A percentile compares a stretch with the other conserved stretches of the same genome.
phyloP scores from a whole-genome alignment of 2,888 invertebrate genomes.

The Tenthredo livida region DNA sequence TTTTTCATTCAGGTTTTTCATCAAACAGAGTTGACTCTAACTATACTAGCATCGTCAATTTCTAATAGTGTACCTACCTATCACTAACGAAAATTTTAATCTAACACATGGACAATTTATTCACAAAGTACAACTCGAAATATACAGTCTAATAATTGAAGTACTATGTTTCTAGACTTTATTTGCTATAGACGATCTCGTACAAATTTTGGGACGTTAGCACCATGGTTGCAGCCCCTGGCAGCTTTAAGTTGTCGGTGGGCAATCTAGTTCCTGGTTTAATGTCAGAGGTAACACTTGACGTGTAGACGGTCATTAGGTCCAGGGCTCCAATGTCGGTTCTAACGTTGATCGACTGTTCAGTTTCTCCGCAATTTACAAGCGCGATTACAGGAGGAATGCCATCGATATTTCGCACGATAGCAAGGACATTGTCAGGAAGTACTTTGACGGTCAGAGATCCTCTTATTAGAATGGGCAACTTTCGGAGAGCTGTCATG shows the following conservation, averaged over 20 bases:
- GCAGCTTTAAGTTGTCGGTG: constrained; percentile 60
- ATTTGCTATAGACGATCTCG: neutral
- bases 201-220: constrained; percentile 53
- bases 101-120: neutral
- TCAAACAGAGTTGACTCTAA: neutral
- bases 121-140: too few species aligned
- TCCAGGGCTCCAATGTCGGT: constrained; percentile 64
- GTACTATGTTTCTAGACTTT: neutral
- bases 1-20: too few species aligned
- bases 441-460: constrained; percentile 69
- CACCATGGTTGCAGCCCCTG: constrained; percentile 66
- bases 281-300: constrained; percentile 64
- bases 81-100: neutral
- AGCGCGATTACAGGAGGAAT: constrained; percentile 62
- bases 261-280: constrained; percentile 51
- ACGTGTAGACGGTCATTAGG: constrained; percentile 61
- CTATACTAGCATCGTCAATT: neutral
- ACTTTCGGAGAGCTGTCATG: constrained; percentile 79
- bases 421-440: constrained; percentile 61
- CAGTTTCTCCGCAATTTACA: constrained; percentile 64
- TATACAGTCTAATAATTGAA: neutral
- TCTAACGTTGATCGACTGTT: constrained; percentile 62
- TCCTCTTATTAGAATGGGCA: constrained; percentile 78
- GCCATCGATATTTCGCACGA: constrained; percentile 62
- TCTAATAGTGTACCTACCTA: neutral